These are phyloP conservation scores for Actinostola sp. DNA, from an alignment of 92 coral and sea anemone genomes.

Conservation along the genomic window DNA sequence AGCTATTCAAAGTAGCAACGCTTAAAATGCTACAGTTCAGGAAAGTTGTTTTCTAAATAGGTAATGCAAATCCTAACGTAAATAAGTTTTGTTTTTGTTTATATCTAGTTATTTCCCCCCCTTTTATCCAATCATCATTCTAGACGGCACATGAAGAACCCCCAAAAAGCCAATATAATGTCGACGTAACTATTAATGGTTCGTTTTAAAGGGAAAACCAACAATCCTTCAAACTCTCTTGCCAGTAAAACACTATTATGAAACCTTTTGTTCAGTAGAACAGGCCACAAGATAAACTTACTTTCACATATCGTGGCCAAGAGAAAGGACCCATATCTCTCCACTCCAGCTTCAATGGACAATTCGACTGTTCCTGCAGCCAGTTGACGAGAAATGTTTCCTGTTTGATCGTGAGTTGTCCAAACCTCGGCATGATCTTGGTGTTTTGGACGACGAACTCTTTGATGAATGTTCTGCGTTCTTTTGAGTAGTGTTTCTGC, in stretches of 20 bases:
- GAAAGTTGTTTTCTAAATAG: too few relatives aligned
- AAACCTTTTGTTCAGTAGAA: not conserved
- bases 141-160: too few relatives aligned
- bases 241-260: not conserved
- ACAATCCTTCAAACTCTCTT: too few relatives aligned
- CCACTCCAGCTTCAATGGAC: constrained; percentile 71
- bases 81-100: too few relatives aligned
- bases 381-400: constrained; percentile 63
- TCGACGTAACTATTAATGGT: too few relatives aligned
- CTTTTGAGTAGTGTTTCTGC: not conserved
- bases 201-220: too few relatives aligned
- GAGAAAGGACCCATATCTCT: constrained; percentile 64
- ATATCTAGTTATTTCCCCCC: too few relatives aligned
- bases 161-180: too few relatives aligned
- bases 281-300: constrained; percentile 33
- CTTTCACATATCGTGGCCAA: constrained; percentile 85
- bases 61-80: too few relatives aligned
- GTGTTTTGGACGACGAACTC: constrained; percentile 2
- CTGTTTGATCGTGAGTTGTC: constrained; percentile 4
- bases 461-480: not conserved
- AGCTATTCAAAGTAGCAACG: too few relatives aligned
- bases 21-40: too few relatives aligned
- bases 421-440: constrained; percentile 7
- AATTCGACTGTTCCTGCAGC: constrained; percentile 60
- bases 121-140: too few relatives aligned